Evolutionary conservation across 2,888 invertebrate species (phyloP).

Genomic region (Acanthoscelides obtectus): DNA sequence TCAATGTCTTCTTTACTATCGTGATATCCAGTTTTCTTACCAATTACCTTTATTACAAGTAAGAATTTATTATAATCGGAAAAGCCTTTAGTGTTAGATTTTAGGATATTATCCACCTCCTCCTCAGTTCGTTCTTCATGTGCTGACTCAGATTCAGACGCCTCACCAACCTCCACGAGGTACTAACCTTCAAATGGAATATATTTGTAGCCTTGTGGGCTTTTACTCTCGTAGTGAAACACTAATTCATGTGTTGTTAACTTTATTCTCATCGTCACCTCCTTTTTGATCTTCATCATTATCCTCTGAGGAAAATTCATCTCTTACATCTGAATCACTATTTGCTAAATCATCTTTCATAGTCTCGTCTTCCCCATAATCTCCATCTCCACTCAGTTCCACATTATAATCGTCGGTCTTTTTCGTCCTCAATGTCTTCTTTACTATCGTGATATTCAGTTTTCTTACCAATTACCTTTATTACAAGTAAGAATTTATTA

Average conservation of each 20-base stretch:
- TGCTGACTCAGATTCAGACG: conserved; percentile 15
- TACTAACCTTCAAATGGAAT: no score
- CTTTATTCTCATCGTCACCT: conserved; percentile 54
- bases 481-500: conserved; percentile 60
- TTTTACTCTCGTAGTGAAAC: no score
- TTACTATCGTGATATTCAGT: conserved; percentile 30
- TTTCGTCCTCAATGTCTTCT: conserved; percentile 33
- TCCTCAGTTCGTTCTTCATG: conserved; percentile 10
- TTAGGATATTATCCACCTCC: conserved; percentile 14
- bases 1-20: conserved; percentile 37
- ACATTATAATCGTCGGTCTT: conserved; percentile 6
- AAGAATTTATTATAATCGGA: conserved; percentile 69
- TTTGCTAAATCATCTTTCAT: conserved; percentile 38
- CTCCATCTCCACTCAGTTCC: conserved; percentile 30
- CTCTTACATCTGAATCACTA: conserved; percentile 41
- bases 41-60: conserved; percentile 57
- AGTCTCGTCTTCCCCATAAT: conserved; percentile 35
- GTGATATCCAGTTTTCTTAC: conserved; percentile 37
- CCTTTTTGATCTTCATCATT: conserved; percentile 37
- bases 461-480: conserved; percentile 54
- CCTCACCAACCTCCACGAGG: no score
- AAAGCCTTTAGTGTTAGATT: conserved; percentile 49
- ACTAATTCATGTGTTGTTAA: no score
- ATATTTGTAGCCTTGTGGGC: no score
- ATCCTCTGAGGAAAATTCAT: conserved; percentile 17